Base-by-base conservation (phyloP, 2,113 vertebrate genomes). In the Turnix velox region DNA sequence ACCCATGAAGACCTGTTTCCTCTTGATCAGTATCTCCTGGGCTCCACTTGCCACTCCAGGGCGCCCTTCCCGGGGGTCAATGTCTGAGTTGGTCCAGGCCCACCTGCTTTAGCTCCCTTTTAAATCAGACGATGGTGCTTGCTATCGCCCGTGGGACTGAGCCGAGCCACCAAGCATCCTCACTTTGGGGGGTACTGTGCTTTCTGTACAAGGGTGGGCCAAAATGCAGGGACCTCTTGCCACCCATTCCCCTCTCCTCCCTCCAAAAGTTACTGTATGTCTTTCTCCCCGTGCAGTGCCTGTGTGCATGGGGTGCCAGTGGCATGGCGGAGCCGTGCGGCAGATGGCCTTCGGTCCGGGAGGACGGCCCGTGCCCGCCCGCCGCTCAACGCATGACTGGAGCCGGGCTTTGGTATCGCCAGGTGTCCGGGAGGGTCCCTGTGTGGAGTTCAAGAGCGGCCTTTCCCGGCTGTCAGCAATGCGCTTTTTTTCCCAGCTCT, bases 261-360 rank as follows among this genome's bases (percentile, higher is more conserved):
- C 18, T 7, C 4, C 6, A 24, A 30, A 28, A 52, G 49, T 40
- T 19, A 9, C 13, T 1, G 17, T 5, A 42, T 62, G 48, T 16
- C 10, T 6, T 24, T 14, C 7, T 19, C 27, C 22, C 35, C 1
- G 24, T 0, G 48, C 68, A 20, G 33, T 9, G 40, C 28, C 67
- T 48, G 45, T 24, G 35, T 48, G 43, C 19, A 58, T 39, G 76
- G 65, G 48, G 17, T 42, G 63, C 7, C 54, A 49, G 49, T 25
- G 5, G 72, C 63, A 43, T 12, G 13, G 77, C 13, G 24, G 61
- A 79, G 65, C 68, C 33, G 42, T 39, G 80, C 59, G 16, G 92
- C 89, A 93, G 92, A 92, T 93, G 94, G 88, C 35, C 39, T 31
- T 31, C 77, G 68, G 88, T 58, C 82, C 86, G 28, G 78, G 94